A percentile compares a stretch with the other conserved stretches of the same genome.
These are phyloP conservation scores for Chelonoidis abingdonii DNA, from an alignment of 2,113 vertebrate genomes.

Conservation along the genomic window DNA sequence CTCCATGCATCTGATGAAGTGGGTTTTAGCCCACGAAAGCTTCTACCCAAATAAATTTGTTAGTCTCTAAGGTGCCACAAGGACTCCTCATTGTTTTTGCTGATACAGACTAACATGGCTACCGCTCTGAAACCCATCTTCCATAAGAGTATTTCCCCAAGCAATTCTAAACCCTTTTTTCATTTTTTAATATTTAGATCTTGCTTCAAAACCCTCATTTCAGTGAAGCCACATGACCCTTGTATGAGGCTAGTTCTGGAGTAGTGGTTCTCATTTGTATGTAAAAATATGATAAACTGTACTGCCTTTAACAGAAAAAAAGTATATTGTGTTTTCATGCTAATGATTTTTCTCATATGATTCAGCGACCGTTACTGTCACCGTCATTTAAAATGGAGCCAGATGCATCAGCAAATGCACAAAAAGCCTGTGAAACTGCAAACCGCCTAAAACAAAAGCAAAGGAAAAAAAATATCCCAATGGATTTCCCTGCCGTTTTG, in stretches of 20 bases:
- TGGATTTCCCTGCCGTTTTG: background rate
- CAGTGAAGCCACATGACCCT: background rate
- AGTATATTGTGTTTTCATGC: background rate
- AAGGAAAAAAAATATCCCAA: background rate
- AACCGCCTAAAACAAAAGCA: background rate
- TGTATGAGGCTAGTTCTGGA: background rate
- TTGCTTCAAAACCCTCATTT: background rate
- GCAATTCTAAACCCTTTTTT: background rate
- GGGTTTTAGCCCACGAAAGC: no score
- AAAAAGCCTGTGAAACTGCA: background rate
- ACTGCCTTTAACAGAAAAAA: background rate
- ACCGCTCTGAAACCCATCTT: background rate
- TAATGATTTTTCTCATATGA: background rate
- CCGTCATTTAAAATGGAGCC: background rate
- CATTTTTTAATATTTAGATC: background rate
- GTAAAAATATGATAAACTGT: background rate
- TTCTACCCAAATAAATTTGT: no score
- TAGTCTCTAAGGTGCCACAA: no score
- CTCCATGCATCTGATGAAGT: no score
- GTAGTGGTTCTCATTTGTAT: background rate
- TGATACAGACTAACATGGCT: no score
- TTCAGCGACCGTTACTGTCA: background rate
- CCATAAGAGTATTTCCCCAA: background rate
- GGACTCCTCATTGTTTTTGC: no score
- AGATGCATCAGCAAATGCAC: background rate